Conservation (phyloP, 2,888 invertebrate species). For the Ophion obscuratus region DNA sequence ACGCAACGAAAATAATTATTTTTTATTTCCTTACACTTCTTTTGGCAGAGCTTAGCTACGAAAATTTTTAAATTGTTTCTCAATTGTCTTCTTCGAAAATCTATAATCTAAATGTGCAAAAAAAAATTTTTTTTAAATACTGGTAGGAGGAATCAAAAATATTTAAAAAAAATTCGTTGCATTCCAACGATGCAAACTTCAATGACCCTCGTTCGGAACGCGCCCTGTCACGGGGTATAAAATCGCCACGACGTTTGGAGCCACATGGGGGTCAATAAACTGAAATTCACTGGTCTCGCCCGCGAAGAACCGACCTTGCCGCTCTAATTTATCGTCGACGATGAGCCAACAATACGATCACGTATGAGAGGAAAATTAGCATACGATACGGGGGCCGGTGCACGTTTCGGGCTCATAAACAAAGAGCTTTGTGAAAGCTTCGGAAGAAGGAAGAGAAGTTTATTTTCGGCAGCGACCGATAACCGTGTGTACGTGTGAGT, state of each 20-base stretch:
- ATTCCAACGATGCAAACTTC: too few relatives aligned
- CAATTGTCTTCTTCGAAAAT: too few relatives aligned
- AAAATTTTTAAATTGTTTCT: too few relatives aligned
- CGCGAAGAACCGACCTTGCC: constrained; percentile 42
- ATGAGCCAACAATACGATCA: constrained; percentile 17
- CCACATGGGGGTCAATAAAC: constrained; percentile 44
- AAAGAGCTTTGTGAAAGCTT: constrained; percentile 68
- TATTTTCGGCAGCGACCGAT: constrained; percentile 67
- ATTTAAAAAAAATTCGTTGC: too few relatives aligned
- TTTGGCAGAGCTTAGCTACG: too few relatives aligned
- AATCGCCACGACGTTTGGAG: constrained; percentile 11
- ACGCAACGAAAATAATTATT: too few relatives aligned
- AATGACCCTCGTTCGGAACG: neutral
- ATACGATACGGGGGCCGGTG: constrained; percentile 21
- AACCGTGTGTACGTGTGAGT: constrained; percentile 48
- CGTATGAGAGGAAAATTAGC: constrained; percentile 53
- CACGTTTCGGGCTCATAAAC: constrained; percentile 66
- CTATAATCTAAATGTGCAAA: too few relatives aligned
- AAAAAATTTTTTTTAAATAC: too few relatives aligned
- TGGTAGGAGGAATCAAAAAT: too few relatives aligned
- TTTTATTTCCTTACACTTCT: too few relatives aligned
- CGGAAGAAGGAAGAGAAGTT: constrained; percentile 49
- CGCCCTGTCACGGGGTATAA: neutral
- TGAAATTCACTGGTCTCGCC: constrained; percentile 25
- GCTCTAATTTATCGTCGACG: constrained; percentile 37